Evolutionary conservation across 2,888 invertebrate genomes (phyloP), one percentile per base, ranked within the genome.

Genomic region (Aelia acuminata): DNA sequence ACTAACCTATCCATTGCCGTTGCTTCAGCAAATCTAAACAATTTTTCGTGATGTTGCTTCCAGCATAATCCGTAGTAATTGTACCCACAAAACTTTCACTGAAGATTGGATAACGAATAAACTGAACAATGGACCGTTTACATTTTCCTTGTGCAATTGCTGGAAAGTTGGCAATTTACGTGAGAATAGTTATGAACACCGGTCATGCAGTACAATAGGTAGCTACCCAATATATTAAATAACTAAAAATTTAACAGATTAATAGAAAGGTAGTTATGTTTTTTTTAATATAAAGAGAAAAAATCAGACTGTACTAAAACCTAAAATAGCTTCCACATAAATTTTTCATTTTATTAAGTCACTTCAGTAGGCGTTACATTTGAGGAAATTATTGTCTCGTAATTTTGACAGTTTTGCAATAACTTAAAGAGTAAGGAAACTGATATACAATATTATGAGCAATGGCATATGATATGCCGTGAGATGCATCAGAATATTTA

Each of bases 1-100:
- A 70, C 7, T 20, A 35, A 35, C 63, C 35, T 35, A 70, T 20
- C 35, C 13, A 35, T 35, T 18, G 63, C 35, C 15, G 35, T 26
- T 57, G 26, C 26, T 57, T 26, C 26, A 26, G 57, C 57, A 57
- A 57, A 57, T 57, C 35, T 31, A 35, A 70, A 22, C 35, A 35
- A 35, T 70, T 70, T 70, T 70, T 70, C 63, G 63, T 70, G 63
- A 31, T 35, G 63, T 35, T 35, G 31, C 31, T 63, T 63, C 31
- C 0, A 63, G 63, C 31, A 63, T 63, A 35, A 63, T 70, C 63
- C 31, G 35, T 18, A 70, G 35, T 70, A 70, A 70, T 70, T 70
- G 63, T 70, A 70, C 35, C 63, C 63, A 70, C 63, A 70, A 70
- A n/a, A 70, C 63, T 70, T 70, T 70, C 63, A 70, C 63, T 35